Evolutionary conservation across 2,797 vertebrate genomes (phyloP), one percentile per base, ranked within the genome.

Genomic region (Phataginus tetradactyla): DNA sequence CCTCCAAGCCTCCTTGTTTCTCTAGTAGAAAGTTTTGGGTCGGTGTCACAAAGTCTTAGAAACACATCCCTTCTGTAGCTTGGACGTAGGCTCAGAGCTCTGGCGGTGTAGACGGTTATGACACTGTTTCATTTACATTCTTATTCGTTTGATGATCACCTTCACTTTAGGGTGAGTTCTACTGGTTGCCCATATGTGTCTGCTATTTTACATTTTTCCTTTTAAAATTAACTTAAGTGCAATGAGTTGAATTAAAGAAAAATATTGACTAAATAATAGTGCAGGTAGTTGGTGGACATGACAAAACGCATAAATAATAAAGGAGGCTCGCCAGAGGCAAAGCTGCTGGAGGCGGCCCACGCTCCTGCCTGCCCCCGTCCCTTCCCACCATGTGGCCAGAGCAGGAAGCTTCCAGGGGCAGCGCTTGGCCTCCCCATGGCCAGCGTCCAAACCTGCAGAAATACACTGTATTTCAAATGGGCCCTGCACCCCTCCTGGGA

Each of bases 71-170:
- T 20, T 15, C 11, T 1, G 18, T 13, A 20, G 32, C 27, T 7
- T 0, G 3, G 32, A 7, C 23, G 3, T n/a, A 8, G 37, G 32
- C 49, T n/a, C 32, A 18, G 53, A 23, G 45, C 68, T 14, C 37
- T 5, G 4, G 37, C 1, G 6, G 32, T 1, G 2, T 3, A 13
- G 3, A 25, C 3, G 0, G 1, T 29, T 7, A 12, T 53, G 1
- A 2, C 69, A 1, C 13, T 1, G 13, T 23, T 39, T 34, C 23
- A 21, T 5, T 8, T 17, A 37, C 64, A 0, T 10, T 15, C 3
- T 23, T 2, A 64, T 69, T 14, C 2, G 25, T 51, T 59, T 74
- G 69, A 29, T 3, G 8, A 27, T 12, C 29, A 18, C 53, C 55
- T 81, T 32, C 39, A 3, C 14, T 18, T 15, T 63, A 21, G 14